Evolutionary conservation across 1,140 invertebrate species (phyloP).

Genomic region (Brachionus paranguensis): DNA sequence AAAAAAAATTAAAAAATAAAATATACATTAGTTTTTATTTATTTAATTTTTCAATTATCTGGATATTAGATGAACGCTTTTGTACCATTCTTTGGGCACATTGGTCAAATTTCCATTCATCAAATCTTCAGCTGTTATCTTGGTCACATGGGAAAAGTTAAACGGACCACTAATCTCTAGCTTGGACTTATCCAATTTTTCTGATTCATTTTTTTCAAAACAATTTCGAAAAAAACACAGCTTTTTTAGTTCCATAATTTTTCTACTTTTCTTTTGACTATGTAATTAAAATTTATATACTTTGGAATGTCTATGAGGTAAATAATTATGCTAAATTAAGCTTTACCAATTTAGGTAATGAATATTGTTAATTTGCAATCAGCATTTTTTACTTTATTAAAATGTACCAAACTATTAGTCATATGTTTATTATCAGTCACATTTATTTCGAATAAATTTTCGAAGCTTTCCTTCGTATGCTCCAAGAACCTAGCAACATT

Average conservation of each 20-base stretch:
- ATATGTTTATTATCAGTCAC: too few relatives aligned
- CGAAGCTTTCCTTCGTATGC: too few relatives aligned
- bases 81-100: constrained; percentile 21
- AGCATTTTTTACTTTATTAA: too few relatives aligned
- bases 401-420: too few relatives aligned
- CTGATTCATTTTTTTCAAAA: background rate
- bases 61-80: background rate
- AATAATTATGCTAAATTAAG: background rate
- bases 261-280: background rate
- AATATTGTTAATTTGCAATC: too few relatives aligned
- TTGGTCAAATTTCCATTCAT: background rate
- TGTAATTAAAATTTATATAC: background rate
- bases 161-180: background rate
- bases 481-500: too few relatives aligned
- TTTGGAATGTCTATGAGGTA: background rate
- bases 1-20: too few relatives aligned
- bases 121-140: background rate
- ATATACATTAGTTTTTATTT: too few relatives aligned
- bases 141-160: background rate
- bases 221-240: constrained; percentile 1
- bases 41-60: background rate
- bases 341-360: too few relatives aligned
- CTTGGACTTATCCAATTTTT: background rate
- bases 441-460: too few relatives aligned
- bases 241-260: constrained; percentile 13